Base-by-base conservation (phyloP, 2,113 vertebrate species). In the Emydura subglobosa region DNA sequence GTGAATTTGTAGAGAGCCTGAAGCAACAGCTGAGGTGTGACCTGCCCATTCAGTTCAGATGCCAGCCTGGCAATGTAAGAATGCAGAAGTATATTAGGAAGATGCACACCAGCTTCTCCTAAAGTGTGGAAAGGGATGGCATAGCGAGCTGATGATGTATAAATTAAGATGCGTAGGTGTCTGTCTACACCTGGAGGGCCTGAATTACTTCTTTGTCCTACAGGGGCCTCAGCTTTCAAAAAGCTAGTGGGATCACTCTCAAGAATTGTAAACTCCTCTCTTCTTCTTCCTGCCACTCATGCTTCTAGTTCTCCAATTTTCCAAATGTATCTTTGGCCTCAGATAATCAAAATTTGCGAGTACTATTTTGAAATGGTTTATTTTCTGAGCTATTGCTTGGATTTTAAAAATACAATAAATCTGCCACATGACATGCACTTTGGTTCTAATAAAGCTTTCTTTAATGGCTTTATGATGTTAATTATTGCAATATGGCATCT, bases 1-100 rank as follows among this genome's bases (percentile, higher is more conserved):
- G 44, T n/a, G 57, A 21, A 1, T 42, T 49, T 44, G 88, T 65
- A 5, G 79, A 4, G 68, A 54, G 21, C 68, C 39, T 53, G 51
- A 53, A 53, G 14, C 51, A 1, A 21, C 2, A 0, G 5, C 24
- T 24, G 2, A 6, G 7, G 9, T 85, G 13, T 25, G 27, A 2
- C 1, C 57, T 49, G 82, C 78, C 6, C 19, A n/a, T n/a, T 91
- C 29, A 3, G 3, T 54, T 17, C 87, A 0, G 5, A 1, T 10
- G 31, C 29, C 51, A 72, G 39, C 44, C 39, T 39, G 39, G 39
- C 39, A 0, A 27, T 19, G n/a, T 51, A 34, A 5, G 17, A 27
- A 68, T n/a, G 61, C 3, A 9, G 61, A 59, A 29, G 57, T 27
- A 29, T 59, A 10, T 25, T 59, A 59, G 24, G 57, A 59, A 29